phyloP scores from a whole-genome alignment of 2,797 vertebrate genomes.

The Gambelia wislizenii region DNA sequence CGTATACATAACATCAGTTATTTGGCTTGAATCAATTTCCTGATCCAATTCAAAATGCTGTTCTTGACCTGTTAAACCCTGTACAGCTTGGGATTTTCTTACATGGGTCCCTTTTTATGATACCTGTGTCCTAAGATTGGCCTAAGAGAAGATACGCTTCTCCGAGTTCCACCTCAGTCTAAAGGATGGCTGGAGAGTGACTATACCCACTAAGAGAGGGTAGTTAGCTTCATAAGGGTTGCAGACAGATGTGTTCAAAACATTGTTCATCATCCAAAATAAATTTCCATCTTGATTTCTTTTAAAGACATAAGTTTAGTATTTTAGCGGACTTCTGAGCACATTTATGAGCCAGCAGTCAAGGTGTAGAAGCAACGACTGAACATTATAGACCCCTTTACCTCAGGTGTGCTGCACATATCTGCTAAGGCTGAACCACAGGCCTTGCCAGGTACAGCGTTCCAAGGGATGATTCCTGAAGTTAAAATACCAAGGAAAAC shows the following conservation, averaged over 20 bases:
- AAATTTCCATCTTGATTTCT: not conserved
- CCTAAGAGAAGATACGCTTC: not conserved
- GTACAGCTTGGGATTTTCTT: not conserved
- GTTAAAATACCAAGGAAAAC: constrained; percentile 53
- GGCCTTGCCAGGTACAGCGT: constrained; percentile 91
- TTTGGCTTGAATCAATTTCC: not conserved
- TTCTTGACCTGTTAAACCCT: not conserved
- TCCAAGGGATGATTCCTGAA: constrained; percentile 97
- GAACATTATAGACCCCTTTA: constrained; percentile 58
- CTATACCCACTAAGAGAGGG: not conserved
- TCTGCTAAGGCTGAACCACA: constrained; percentile 89
- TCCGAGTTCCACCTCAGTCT: no score
- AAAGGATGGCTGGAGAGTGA: no score
- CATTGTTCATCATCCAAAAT: not conserved
- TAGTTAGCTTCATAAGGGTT: not conserved
- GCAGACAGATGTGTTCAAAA: constrained; percentile 13
- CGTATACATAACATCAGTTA: not conserved
- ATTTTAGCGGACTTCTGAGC: not conserved
- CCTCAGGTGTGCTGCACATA: constrained; percentile 94
- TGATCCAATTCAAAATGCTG: not conserved
- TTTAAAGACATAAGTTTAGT: not conserved
- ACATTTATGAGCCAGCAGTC: not conserved
- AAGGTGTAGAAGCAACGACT: not conserved
- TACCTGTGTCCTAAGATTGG: not conserved
- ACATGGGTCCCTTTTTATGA: not conserved